Evolutionary conservation across 2,797 vertebrate species (phyloP), one percentile per base, ranked within the genome.

Genomic region (Triplophysa bombifrons): DNA sequence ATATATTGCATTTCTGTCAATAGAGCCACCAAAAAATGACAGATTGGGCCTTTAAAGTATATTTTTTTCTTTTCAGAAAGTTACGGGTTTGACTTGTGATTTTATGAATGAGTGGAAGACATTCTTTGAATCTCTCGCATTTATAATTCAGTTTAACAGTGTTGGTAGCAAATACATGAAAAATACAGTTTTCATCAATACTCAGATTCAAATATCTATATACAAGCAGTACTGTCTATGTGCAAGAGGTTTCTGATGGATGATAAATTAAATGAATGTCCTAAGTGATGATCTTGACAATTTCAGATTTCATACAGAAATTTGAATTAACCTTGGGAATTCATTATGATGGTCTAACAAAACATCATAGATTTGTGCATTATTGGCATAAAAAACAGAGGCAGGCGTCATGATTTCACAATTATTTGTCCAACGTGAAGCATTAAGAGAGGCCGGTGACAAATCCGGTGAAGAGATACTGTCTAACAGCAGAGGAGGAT

Each of bases 221-320:
- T 38, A 38, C 34, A 38, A 38, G 34, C 6, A 1, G 7, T 38
- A 38, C 6, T 53, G 72, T 13, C 9, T 65, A 38, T 65, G 60
- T 14, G 27, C 34, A 44, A 66, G 30, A 25, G 50, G 61, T 75
- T 75, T 66, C 48, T 34, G n/a, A 38, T 50, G 53, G 20, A 67
- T 76, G 27, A 41, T 11, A 41, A 27, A 76, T 67, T 10, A n/a
- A 20, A 68, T 25, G 48, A 44, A 12, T 27, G 38, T 30, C 67
- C n/a, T n/a, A 30, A 20, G 51, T 76, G 74, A 67, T 27, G 50
- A 67, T 55, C 41, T 69, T 69, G 65, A 34, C 19, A 69, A 77
- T 16, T 30, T 55, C 55, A 51, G 46, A 74, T 38, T 74, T 14
- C 22, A 27, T 60, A 14, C 60, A 34, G 60, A 27, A 34, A 10